These are phyloP conservation scores for Hermaeophaga mercurialis DNA, from an alignment of 2,888 invertebrate genomes.

Conservation along the genomic window DNA sequence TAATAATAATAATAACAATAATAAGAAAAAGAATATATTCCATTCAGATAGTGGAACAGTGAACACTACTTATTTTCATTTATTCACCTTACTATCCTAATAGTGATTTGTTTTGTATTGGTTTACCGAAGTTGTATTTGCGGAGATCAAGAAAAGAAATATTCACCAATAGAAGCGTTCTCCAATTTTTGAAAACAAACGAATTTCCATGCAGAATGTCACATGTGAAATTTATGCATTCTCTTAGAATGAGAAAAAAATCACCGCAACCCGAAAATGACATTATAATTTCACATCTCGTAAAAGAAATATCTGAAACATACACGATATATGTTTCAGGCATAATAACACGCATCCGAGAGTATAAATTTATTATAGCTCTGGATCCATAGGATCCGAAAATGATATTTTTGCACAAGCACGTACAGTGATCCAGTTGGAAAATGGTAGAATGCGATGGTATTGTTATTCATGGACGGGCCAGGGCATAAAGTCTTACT, in stretches of 20 bases:
- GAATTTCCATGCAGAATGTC: slow-evolving; percentile 13
- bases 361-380: slow-evolving; percentile 31
- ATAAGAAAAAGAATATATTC: no score
- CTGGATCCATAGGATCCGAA: slow-evolving; percentile 30
- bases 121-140: no score
- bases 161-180: no score
- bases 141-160: no score
- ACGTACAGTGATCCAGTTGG: slow-evolving; percentile 35
- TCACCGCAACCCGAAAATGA: slow-evolving; percentile 21
- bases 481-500: slow-evolving; percentile 38
- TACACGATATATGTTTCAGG: slow-evolving; percentile 22
- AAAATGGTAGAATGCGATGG: slow-evolving; percentile 29
- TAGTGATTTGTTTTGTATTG: no score
- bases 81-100: no score
- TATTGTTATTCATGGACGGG: slow-evolving; percentile 42
- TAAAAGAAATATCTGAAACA: slow-evolving; percentile 19
- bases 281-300: slow-evolving; percentile 30
- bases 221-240: slow-evolving; percentile 23
- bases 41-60: no score
- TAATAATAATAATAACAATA: no score
- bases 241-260: slow-evolving; percentile 8
- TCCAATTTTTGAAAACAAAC: no score
- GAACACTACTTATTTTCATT: no score
- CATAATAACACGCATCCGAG: slow-evolving; percentile 23
- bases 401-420: slow-evolving; percentile 40